Evolutionary conservation across 1,140 invertebrate genomes (phyloP), one percentile per base, ranked within the genome.

Genomic region (Lutraria rhynchaena): DNA sequence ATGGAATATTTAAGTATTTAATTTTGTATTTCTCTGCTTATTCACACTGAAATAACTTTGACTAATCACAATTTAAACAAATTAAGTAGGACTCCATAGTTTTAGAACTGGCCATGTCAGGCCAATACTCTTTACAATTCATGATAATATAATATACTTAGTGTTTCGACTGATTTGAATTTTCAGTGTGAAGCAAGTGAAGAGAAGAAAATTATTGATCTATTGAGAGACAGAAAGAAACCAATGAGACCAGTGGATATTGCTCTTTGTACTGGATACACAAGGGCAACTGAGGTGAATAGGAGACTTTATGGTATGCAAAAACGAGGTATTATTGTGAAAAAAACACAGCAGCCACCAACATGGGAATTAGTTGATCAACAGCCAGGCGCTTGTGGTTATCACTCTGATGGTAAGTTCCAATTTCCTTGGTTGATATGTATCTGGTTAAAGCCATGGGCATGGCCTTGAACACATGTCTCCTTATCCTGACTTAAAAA

Each of bases 251-350:
- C 85, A 17, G 15, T 78, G 15, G 60, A 75, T 19, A 86, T 86
- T 69, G 85, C 82, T n/a, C 77, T 61, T 33, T 37, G 24, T 29
- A 61, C 51, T 55, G 82, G 82, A 15, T 61, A 24, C 44, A 24
- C 13, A 4, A 67, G 65, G 24, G 37, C 70, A 7, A 46, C n/a
- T 13, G 70, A 75, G n/a, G 76, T 86, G 17, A 86, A 86, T 49
- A 74, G 75, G 24, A 80, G 65, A 2, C 35, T 86, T 22, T 84
- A 86, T 27, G 1, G 31, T 5, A 29, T 86, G 70, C n/a, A 74
- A 33, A 29, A 77, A 22, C 46, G n/a, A 31, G 33, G 71, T n/a
- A 17, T 82, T 0, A 22, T 84, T 24, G 13, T 24, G 7, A 63
- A 81, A 24, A 31, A 37, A 9, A 22, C 65, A 27, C n/a, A 44